A percentile compares a stretch with the other conserved stretches of the same genome.
Evolutionary conservation across 2,797 vertebrate genomes (phyloP).

Genomic region (Megalops cyprinoides): DNA sequence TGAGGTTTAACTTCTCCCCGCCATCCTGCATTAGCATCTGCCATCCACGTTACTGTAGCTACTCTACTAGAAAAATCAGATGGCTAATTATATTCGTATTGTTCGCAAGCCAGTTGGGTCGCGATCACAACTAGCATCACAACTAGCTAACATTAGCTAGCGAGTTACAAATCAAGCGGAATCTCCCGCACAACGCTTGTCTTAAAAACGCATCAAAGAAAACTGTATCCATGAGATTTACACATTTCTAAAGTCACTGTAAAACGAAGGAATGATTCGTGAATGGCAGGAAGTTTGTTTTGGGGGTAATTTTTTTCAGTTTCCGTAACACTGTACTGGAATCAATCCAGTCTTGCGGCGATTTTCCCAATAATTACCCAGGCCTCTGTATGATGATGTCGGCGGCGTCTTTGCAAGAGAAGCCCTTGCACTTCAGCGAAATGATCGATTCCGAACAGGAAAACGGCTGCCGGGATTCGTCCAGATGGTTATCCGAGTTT

Average conservation of each 20-base stretch:
- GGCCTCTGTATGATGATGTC: slow-evolving; percentile 46
- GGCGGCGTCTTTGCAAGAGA: slow-evolving; percentile 31
- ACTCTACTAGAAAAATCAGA: slow-evolving; percentile 64
- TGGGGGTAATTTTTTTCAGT: slow-evolving; percentile 27
- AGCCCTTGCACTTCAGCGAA: slow-evolving; percentile 16
- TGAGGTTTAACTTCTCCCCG: neutral
- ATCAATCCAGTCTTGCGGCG: slow-evolving; percentile 19
- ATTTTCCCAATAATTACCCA: slow-evolving; percentile 33
- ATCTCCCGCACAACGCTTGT: neutral
- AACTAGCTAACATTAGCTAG: neutral
- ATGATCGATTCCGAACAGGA: neutral
- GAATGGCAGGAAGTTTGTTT: neutral
- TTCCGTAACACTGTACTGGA: slow-evolving; percentile 19
- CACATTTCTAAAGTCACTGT: neutral
- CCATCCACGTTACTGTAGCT: neutral
- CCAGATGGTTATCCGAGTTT: neutral
- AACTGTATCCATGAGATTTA: slow-evolving; percentile 11
- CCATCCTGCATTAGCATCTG: neutral
- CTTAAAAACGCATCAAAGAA: neutral
- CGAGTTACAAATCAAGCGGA: neutral
- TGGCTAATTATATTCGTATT: slow-evolving; percentile 33
- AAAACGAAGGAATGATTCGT: slow-evolving; percentile 17
- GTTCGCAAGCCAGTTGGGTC: too few relatives aligned
- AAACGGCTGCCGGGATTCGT: neutral
- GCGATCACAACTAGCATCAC: neutral